A percentile compares a stretch with the other conserved stretches of the same genome.
Conservation (phyloP, 2,797 vertebrate species). For the Tragelaphus oryx region DNA sequence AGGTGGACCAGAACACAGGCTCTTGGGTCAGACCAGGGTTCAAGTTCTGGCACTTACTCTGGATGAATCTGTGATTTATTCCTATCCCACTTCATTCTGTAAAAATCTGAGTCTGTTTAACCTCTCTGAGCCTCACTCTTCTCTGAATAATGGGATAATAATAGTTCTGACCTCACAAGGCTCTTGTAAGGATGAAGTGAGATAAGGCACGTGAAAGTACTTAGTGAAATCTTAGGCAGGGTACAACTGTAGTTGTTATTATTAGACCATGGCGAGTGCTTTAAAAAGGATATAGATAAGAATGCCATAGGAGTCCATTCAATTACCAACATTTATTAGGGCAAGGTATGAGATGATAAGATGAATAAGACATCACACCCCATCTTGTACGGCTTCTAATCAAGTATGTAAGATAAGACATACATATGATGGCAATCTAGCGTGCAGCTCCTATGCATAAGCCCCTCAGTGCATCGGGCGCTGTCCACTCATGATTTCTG, state of each 20-base stretch:
- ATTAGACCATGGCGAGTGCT: constrained; percentile 52
- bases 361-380: neutral
- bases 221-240: neutral
- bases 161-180: constrained; percentile 64
- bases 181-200: constrained; percentile 14
- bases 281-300: constrained; percentile 41
- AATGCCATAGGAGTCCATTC: neutral
- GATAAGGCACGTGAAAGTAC: constrained; percentile 40
- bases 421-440: neutral
- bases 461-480: neutral
- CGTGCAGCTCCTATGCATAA: neutral
- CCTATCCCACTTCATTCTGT: neutral
- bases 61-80: neutral
- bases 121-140: constrained; percentile 18
- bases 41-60: neutral
- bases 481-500: neutral
- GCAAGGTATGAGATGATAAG: constrained; percentile 17
- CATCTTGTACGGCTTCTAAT: neutral
- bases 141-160: constrained; percentile 65
- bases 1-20: neutral
- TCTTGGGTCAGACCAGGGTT: neutral
- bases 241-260: constrained; percentile 47
- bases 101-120: neutral
- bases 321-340: constrained; percentile 13
- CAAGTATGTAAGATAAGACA: neutral